phyloP scores from a whole-genome alignment of 2,888 invertebrate genomes.

The Rotaria macrura region DNA sequence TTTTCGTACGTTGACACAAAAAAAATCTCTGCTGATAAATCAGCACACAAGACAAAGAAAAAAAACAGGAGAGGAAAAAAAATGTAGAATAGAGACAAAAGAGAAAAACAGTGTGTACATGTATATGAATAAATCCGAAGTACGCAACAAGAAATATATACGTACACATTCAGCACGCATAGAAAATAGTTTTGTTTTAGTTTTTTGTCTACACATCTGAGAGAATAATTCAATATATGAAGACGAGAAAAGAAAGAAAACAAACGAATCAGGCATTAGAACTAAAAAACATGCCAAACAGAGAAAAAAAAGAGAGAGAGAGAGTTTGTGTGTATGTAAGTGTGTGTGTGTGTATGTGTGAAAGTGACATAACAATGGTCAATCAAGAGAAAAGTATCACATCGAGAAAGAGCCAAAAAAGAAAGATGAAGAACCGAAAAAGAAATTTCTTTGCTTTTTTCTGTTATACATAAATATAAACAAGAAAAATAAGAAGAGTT shows the following conservation, averaged over 20 bases:
- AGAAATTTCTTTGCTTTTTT: neutral
- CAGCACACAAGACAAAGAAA: neutral
- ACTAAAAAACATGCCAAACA: slow-evolving; percentile 2
- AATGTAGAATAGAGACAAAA: neutral
- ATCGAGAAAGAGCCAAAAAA: neutral
- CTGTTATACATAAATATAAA: neutral
- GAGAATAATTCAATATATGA: neutral
- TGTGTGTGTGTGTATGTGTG: too few relatives aligned
- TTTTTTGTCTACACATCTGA: neutral
- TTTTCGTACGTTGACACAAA: neutral
- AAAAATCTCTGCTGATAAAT: neutral
- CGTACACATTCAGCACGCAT: neutral
- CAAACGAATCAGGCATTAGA: neutral
- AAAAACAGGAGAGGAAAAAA: neutral
- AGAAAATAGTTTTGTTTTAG: neutral
- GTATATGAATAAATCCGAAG: neutral
- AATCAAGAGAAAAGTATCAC: neutral
- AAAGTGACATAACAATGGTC: neutral
- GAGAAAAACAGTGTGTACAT: neutral
- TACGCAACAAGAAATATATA: neutral
- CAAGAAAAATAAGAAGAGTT: neutral
- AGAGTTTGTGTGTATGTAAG: too few relatives aligned
- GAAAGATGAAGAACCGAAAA: too few relatives aligned
- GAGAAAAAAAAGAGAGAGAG: neutral
- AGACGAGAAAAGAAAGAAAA: neutral